phyloP scores from a whole-genome alignment of 2,888 invertebrate species.

The Acronicta leporina region DNA sequence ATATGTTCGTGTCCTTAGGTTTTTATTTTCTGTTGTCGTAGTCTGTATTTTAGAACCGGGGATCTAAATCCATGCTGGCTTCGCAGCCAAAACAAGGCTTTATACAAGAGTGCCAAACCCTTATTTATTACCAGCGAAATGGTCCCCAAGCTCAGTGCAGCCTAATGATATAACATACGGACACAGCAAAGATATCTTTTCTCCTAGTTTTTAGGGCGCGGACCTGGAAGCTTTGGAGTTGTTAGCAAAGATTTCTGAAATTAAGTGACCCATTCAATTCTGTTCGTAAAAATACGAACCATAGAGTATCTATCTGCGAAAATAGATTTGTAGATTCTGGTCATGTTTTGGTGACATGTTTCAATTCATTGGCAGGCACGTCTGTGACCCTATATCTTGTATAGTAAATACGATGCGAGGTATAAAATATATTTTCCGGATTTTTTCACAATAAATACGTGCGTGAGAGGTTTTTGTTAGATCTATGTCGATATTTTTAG shows the following conservation, averaged over 20 bases:
- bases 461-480: slow-evolving; percentile 18
- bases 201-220: neutral
- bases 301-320: slow-evolving; percentile 11
- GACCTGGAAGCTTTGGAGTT: neutral
- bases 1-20: neutral
- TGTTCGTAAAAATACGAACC: slow-evolving; percentile 21
- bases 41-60: slow-evolving; percentile 2
- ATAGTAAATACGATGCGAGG: slow-evolving; percentile 22
- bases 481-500: slow-evolving; percentile 1
- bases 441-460: slow-evolving; percentile 27
- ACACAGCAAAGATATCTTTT: neutral
- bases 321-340: slow-evolving; percentile 35
- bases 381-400: slow-evolving; percentile 27
- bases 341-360: slow-evolving; percentile 44
- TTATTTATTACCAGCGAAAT: slow-evolving; percentile 11
- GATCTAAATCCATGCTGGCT: slow-evolving; percentile 1
- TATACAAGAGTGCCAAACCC: slow-evolving; percentile 13
- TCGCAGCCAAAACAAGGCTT: slow-evolving; percentile 13
- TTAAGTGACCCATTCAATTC: neutral
- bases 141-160: slow-evolving; percentile 1
- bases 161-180: slow-evolving; percentile 1
- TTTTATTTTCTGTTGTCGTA: neutral
- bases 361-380: slow-evolving; percentile 47
- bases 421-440: slow-evolving; percentile 22
- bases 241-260: neutral